phyloP scores from a whole-genome alignment of 2,797 vertebrate genomes.

The Pampus argenteus region DNA sequence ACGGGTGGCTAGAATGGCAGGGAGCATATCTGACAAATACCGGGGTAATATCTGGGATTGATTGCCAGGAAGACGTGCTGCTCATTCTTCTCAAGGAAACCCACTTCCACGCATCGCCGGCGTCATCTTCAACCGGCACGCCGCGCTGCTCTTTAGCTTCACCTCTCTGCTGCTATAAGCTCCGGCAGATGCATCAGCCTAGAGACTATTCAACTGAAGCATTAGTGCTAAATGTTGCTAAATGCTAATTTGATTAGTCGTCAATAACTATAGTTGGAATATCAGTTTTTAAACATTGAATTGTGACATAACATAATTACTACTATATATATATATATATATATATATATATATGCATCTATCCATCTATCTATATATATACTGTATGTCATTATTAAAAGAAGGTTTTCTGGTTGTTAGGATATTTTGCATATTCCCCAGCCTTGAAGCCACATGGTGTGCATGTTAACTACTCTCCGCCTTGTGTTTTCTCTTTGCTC shows the following conservation, averaged over 20 bases:
- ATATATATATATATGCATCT: too few relatives aligned
- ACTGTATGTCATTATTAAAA: not conserved
- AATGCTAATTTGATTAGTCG: not conserved
- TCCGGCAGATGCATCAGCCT: not conserved
- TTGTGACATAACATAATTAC: too few relatives aligned
- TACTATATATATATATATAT: too few relatives aligned
- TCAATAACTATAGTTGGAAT: not conserved
- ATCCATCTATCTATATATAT: not conserved
- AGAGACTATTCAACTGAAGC: not conserved
- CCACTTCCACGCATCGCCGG: not conserved
- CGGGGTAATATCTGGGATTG: slow-evolving; percentile 76
- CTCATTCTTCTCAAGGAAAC: slow-evolving; percentile 45
- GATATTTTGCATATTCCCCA: not conserved
- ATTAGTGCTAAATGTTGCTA: not conserved
- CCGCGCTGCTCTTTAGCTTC: not conserved
- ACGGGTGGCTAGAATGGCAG: slow-evolving; percentile 62
- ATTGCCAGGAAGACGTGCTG: slow-evolving; percentile 61
- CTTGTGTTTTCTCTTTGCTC: slow-evolving; percentile 33
- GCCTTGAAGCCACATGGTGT: slow-evolving; percentile 33
- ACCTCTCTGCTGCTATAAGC: not conserved
- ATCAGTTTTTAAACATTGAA: too few relatives aligned
- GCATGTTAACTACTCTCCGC: slow-evolving; percentile 5
- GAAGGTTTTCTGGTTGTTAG: not conserved
- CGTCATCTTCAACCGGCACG: not conserved
- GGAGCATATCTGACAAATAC: slow-evolving; percentile 69